These are phyloP conservation scores for Pachypanchax playfairii DNA, from an alignment of 2,113 vertebrate species.

Conservation along the genomic window DNA sequence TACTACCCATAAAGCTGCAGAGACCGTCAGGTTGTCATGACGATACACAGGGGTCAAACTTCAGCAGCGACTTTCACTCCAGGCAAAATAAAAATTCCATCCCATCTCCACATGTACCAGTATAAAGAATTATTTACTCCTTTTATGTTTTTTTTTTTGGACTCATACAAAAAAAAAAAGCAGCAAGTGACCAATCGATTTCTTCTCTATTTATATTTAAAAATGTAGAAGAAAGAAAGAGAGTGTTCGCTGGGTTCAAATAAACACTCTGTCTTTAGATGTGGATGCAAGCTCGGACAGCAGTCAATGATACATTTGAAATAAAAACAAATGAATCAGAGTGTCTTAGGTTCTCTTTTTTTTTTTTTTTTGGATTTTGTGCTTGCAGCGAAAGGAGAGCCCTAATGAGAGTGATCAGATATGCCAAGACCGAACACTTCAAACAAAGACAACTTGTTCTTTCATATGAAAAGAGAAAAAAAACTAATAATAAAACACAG, in stretches of 20 bases:
- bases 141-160: constrained; percentile 50
- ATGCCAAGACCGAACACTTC: constrained; percentile 69
- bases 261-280: constrained; percentile 63
- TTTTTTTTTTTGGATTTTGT: constrained; percentile 16
- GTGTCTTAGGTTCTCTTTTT: constrained; percentile 8
- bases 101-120: constrained; percentile 33
- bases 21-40: constrained; percentile 47
- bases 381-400: constrained; percentile 52
- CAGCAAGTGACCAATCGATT: constrained; percentile 57
- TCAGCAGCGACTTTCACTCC: constrained; percentile 45
- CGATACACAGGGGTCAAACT: constrained; percentile 57
- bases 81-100: constrained; percentile 59
- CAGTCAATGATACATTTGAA: constrained; percentile 69
- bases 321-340: constrained; percentile 69
- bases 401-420: constrained; percentile 73
- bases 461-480: constrained; percentile 50
- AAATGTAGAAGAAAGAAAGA: constrained; percentile 47
- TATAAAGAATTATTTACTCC: constrained; percentile 64
- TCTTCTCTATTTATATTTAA: constrained; percentile 65
- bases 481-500: constrained; percentile 59
- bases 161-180: constrained; percentile 39
- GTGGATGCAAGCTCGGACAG: constrained; percentile 62
- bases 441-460: constrained; percentile 68
- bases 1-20: not conserved
- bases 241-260: constrained; percentile 51